Evolutionary conservation across 2,797 vertebrate species (phyloP).

Genomic region (Danio kyathit): DNA sequence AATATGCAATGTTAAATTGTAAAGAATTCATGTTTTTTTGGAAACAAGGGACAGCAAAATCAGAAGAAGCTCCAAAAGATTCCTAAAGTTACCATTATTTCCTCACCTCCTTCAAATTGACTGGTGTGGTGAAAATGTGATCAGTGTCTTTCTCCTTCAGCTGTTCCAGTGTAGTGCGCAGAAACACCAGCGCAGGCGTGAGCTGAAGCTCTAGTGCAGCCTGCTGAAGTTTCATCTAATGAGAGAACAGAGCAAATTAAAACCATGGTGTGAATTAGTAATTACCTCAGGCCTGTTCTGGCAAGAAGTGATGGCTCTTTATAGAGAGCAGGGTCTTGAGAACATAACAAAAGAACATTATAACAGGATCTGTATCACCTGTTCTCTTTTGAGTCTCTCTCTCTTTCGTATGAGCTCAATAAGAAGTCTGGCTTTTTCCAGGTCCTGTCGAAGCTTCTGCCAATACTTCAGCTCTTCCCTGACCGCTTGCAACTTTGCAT

Average conservation of each 20-base stretch:
- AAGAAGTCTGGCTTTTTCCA: constrained; percentile 93
- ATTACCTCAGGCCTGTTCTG: constrained; percentile 15
- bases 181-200: constrained; percentile 89
- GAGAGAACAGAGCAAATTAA: not conserved
- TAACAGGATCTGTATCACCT: constrained; percentile 38
- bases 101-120: constrained; percentile 91
- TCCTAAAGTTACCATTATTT: not conserved
- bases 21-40: too few relatives aligned
- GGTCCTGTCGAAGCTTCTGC: constrained; percentile 95
- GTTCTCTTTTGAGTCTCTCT: constrained; percentile 83
- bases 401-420: constrained; percentile 94
- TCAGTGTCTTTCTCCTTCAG: constrained; percentile 94
- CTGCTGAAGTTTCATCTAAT: constrained; percentile 93
- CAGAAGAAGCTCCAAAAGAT: too few relatives aligned
- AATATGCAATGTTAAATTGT: too few relatives aligned
- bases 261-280: constrained; percentile 19
- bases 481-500: constrained; percentile 91
- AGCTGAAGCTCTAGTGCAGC: constrained; percentile 92
- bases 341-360: constrained; percentile 16
- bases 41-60: not conserved
- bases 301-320: not conserved
- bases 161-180: constrained; percentile 92
- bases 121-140: constrained; percentile 93
- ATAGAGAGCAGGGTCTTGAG: constrained; percentile 9
- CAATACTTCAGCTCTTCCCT: constrained; percentile 97